Evolutionary conservation across 2,797 vertebrate species (phyloP).

Genomic region (Manis pentadactyla): DNA sequence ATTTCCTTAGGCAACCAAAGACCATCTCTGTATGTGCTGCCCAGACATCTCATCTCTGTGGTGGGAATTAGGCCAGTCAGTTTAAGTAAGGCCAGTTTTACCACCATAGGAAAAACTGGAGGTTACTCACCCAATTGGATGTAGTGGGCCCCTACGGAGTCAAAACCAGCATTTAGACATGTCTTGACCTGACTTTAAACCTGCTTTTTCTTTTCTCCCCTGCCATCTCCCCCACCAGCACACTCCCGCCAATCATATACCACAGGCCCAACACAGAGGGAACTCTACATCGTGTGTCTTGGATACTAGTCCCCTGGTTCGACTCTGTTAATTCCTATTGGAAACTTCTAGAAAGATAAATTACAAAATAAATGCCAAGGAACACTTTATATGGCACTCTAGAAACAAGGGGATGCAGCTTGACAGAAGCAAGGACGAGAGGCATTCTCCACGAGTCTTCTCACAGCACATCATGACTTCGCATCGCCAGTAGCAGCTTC

Average conservation of each 20-base stretch:
- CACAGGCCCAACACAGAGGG: neutral
- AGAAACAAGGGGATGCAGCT: neutral
- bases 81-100: conserved; percentile 16
- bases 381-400: neutral
- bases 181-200: neutral
- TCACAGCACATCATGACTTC: neutral
- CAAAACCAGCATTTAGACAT: neutral
- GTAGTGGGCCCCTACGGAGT: neutral
- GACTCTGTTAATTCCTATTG: neutral
- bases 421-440: neutral
- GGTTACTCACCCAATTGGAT: neutral
- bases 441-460: neutral
- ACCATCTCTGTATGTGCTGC: neutral
- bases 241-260: neutral
- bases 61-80: neutral
- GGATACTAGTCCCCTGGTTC: neutral
- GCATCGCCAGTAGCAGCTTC: neutral
- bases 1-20: conserved; percentile 12
- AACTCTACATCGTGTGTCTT: neutral
- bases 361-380: neutral
- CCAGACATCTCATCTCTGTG: neutral
- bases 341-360: neutral
- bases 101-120: neutral
- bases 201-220: neutral
- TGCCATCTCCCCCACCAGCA: neutral